Evolutionary conservation across 2,113 vertebrate species (phyloP).

Genomic region (Elanus axillaris): DNA sequence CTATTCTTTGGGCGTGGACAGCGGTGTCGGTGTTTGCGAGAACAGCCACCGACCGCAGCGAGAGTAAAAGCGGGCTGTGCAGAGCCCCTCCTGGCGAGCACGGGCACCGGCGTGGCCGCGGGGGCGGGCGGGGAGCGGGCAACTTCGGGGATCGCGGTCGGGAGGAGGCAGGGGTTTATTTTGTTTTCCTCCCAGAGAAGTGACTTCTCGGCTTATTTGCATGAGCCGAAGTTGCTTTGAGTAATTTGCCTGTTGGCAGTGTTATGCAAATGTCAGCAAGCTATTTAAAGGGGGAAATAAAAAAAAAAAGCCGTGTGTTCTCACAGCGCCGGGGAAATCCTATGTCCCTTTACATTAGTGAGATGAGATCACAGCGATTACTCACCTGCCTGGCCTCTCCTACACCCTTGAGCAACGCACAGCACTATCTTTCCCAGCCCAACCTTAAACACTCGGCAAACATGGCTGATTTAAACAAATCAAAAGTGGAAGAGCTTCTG

Average conservation of each 20-base stretch:
- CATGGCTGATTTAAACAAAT: constrained; percentile 48
- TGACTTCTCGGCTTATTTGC: background rate
- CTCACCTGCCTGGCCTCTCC: constrained; percentile 67
- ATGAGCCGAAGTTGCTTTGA: background rate
- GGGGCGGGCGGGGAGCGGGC: background rate
- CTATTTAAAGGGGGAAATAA: background rate
- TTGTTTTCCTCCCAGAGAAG: background rate
- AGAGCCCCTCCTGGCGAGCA: background rate
- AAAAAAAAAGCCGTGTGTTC: background rate
- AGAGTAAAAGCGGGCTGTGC: background rate
- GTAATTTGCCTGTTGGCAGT: constrained; percentile 1
- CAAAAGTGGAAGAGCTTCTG: constrained; percentile 38
- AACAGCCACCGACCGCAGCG: constrained; percentile 7
- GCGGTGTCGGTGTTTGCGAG: constrained; percentile 30
- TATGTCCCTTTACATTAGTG: constrained; percentile 27
- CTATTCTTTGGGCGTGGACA: constrained; percentile 10
- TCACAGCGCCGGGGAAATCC: constrained; percentile 29
- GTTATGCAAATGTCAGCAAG: constrained; percentile 11
- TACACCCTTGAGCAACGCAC: constrained; percentile 30
- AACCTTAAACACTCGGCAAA: constrained; percentile 31
- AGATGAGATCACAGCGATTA: constrained; percentile 38
- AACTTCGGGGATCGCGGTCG: background rate
- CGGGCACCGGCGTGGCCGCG: background rate
- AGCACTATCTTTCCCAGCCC: constrained; percentile 20
- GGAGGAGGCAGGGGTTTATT: background rate